Base-by-base conservation (phyloP, 23 tunicate genomes). In the Corella eumyota region DNA sequence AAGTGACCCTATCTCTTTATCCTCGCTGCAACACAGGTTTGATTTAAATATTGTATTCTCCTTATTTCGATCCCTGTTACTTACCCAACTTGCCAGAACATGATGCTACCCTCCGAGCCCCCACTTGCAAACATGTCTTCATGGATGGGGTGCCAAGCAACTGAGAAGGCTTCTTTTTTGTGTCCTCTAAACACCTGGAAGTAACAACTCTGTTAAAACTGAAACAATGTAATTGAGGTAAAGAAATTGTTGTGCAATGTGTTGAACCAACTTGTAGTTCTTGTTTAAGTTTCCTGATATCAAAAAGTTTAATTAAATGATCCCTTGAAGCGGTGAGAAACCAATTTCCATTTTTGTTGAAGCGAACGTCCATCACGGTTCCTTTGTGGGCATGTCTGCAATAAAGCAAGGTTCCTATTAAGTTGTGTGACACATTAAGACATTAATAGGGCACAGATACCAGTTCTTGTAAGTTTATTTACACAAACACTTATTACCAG, bases 61-160 rank as follows among this genome's bases (percentile, higher is more conserved):
- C n/a, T n/a, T n/a, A n/a, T n/a, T n/a, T n/a, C n/a, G n/a, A n/a
- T n/a, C n/a, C n/a, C n/a, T 6, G 22, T 19, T 0, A 50, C 99
- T 62, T 68, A 87, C 87, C 99, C 99, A 54, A 93, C 87, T 66
- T 85, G 90, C 99, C 99, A 93, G 50, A 61, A 93, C 56, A 93
- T 72, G 32, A 93, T 93, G 44, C 73, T 77, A 23, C 99, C 99
- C 58, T 93, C 99, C 6, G 91, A 79, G 13, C 99, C 99, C 31
- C 99, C 99, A 46, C 90, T 84, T 23, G 99, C 90, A 56, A 93
- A 76, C 77, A 93, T 61, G 36, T 87, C 93, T 64, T 93, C 99
- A 59, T 93, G 99, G 25, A 84, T 73, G 26, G 99, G 85, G 63
- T 93, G 99, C 99, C 99, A 93, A 1, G 99, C 88, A 19, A 93